Conservation (phyloP, 2,888 invertebrate genomes). For the Drosophila putrida region DNA sequence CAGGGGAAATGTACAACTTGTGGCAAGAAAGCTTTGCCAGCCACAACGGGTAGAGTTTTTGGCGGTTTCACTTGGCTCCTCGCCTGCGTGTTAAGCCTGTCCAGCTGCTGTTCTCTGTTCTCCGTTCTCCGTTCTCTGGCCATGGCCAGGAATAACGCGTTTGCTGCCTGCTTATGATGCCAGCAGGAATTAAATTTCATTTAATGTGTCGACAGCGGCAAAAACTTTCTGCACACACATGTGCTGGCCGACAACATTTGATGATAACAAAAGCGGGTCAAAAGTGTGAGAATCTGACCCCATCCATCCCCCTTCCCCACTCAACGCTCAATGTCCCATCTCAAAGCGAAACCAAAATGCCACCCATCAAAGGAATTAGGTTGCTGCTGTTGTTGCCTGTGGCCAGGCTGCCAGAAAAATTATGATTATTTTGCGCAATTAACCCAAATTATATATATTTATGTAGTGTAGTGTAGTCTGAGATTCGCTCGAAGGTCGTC, state of each 20-base stretch:
- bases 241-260: conserved; percentile 67
- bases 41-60: conserved; percentile 53
- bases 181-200: conserved; percentile 79
- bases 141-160: conserved; percentile 4
- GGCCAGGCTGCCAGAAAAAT: conserved; percentile 54
- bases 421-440: conserved; percentile 75
- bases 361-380: conserved; percentile 38
- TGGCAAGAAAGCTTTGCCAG: conserved; percentile 61
- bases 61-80: conserved; percentile 51
- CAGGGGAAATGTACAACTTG: conserved; percentile 33
- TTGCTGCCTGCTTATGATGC: conserved; percentile 70
- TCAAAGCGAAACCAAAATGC: conserved; percentile 23
- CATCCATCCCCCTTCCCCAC: background rate
- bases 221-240: conserved; percentile 70
- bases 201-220: conserved; percentile 71
- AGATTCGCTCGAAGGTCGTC: conserved; percentile 64
- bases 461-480: conserved; percentile 59
- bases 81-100: conserved; percentile 62
- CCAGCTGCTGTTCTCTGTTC: conserved; percentile 49
- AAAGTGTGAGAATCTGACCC: conserved; percentile 24
- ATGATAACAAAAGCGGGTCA: conserved; percentile 78
- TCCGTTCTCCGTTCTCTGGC: too few species aligned
- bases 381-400: conserved; percentile 22
- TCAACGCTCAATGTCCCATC: too few species aligned
- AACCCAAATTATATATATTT: conserved; percentile 73